Percentiles rank a stretch among this genome's conserved stretches.
Evolutionary conservation across 2,797 vertebrate genomes (phyloP).

Genomic region (Acipenser ruthenus): DNA sequence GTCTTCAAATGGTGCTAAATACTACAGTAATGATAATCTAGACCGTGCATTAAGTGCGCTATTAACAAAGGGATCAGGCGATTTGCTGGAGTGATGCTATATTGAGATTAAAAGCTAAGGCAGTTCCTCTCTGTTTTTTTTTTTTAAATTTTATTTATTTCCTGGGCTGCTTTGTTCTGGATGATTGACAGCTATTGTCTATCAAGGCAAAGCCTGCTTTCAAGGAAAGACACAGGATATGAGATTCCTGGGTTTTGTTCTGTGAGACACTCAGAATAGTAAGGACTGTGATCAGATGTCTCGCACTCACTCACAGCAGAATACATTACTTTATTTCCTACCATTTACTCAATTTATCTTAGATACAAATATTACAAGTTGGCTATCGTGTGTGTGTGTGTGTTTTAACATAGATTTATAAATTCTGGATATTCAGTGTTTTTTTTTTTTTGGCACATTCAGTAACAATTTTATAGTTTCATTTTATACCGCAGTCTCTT

Average conservation of each 20-base stretch:
- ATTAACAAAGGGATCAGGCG: neutral
- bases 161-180: constrained; percentile 58
- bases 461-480: no score
- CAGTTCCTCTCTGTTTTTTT: constrained; percentile 44
- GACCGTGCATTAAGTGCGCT: constrained; percentile 15
- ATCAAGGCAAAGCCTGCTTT: constrained; percentile 49
- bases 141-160: constrained; percentile 37
- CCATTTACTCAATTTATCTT: constrained; percentile 38
- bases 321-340: constrained; percentile 39
- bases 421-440: no score
- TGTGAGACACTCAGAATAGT: constrained; percentile 45
- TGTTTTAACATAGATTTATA: no score
- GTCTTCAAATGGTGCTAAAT: neutral
- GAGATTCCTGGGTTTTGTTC: constrained; percentile 18
- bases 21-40: neutral
- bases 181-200: constrained; percentile 61
- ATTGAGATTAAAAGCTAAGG: constrained; percentile 57
- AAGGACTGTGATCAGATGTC: constrained; percentile 12
- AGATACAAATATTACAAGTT: constrained; percentile 34
- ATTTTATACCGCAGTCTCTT: no score
- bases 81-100: constrained; percentile 45
- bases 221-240: constrained; percentile 40
- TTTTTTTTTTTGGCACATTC: no score
- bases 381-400: constrained; percentile 23
- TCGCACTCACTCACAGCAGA: constrained; percentile 24